phyloP scores from a whole-genome alignment of 2,113 vertebrate species.

The Tamias sibiricus region DNA sequence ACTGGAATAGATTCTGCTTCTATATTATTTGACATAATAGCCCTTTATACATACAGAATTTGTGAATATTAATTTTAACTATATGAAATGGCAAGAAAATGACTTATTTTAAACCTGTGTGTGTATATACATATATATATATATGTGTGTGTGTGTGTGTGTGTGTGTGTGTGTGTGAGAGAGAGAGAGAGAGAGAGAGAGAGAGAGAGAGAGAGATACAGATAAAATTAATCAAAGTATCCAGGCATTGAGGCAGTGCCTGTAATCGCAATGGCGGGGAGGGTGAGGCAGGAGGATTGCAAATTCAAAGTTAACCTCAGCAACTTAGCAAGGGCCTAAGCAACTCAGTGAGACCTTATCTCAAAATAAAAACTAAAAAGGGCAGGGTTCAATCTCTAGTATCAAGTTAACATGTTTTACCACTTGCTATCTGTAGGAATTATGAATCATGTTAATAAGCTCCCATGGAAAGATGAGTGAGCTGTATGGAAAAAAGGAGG shows the following conservation, averaged over 20 bases:
- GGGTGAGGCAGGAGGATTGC: too few species aligned
- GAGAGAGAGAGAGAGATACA: too few species aligned
- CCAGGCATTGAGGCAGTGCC: too few species aligned
- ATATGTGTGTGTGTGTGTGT: background rate
- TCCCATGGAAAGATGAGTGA: slow-evolving; percentile 71
- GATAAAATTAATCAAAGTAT: background rate
- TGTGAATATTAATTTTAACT: background rate
- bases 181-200: too few species aligned
- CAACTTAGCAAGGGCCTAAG: too few species aligned
- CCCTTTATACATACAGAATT: background rate
- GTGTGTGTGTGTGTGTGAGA: background rate
- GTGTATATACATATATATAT: too few species aligned
- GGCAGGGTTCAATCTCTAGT: too few species aligned
- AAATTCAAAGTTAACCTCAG: too few species aligned
- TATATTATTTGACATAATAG: background rate
- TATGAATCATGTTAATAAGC: background rate
- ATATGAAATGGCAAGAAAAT: background rate
- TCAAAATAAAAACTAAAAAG: too few species aligned
- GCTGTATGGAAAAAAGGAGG: background rate
- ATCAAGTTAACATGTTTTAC: slow-evolving; percentile 20
- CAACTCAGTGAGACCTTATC: too few species aligned
- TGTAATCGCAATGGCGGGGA: too few species aligned
- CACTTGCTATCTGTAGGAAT: slow-evolving; percentile 28
- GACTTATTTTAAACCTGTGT: background rate
- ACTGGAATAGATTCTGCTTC: background rate